Percentiles rank a stretch among this genome's conserved stretches.
These are phyloP conservation scores for Drosophila hamatofila DNA, from an alignment of 2,888 invertebrate genomes.

Conservation along the genomic window DNA sequence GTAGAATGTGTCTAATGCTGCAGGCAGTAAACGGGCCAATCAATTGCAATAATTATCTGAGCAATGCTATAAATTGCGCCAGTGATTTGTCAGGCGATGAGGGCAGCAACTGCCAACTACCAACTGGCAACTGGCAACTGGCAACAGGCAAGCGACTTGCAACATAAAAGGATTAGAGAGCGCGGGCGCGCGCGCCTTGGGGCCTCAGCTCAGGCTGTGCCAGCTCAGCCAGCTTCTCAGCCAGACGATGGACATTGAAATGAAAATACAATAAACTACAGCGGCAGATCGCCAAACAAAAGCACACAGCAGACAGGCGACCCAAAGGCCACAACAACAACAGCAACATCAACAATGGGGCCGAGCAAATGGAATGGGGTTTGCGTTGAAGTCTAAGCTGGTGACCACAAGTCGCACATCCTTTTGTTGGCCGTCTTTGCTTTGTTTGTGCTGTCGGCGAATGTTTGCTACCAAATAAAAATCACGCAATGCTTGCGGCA, in stretches of 20 bases:
- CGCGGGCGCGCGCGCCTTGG: constrained; percentile 55
- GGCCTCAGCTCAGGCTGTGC: constrained; percentile 17
- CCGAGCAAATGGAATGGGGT: constrained; percentile 26
- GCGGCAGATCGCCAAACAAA: constrained; percentile 62
- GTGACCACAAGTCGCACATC: constrained; percentile 67
- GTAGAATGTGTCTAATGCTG: constrained; percentile 11
- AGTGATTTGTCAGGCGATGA: constrained; percentile 67
- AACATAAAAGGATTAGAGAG: constrained; percentile 75
- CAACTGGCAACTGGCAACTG: constrained; percentile 27
- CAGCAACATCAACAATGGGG: constrained; percentile 27
- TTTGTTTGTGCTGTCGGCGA: constrained; percentile 60
- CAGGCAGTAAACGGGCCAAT: constrained; percentile 40
- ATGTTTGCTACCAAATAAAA: constrained; percentile 77
- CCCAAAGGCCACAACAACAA: constrained; percentile 44
- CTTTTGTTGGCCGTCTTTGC: constrained; percentile 63
- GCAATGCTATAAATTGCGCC: constrained; percentile 75
- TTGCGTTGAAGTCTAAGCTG: constrained; percentile 35
- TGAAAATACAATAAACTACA: constrained; percentile 72
- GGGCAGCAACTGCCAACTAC: constrained; percentile 21
- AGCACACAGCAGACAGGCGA: constrained; percentile 53
- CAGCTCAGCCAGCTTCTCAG: constrained; percentile 15
- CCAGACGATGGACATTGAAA: constrained; percentile 71
- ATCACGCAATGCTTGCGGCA: constrained; percentile 60
- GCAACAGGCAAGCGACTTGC: constrained; percentile 24
- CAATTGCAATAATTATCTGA: constrained; percentile 75